Percentiles rank a stretch among this genome's conserved stretches.
Conservation (phyloP, 2,888 invertebrate species). For the Drosophila helvetica region DNA sequence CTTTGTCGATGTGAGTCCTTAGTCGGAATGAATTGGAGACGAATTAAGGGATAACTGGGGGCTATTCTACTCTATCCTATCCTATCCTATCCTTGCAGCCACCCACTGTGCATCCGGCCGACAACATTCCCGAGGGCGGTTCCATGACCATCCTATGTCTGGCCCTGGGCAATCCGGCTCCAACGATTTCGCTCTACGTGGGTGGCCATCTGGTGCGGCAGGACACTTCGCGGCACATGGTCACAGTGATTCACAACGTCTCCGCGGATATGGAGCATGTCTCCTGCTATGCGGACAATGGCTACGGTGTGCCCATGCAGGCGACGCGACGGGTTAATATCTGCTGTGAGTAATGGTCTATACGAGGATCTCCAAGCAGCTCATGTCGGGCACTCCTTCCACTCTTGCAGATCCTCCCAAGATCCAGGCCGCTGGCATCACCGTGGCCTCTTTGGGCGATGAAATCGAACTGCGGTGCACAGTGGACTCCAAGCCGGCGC, state of each 20-base stretch:
- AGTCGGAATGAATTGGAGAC: background rate
- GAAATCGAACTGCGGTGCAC: constrained; percentile 90
- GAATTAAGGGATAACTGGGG: constrained; percentile 10
- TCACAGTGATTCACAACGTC: constrained; percentile 93
- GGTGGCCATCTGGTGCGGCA: constrained; percentile 90
- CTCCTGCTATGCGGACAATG: constrained; percentile 94
- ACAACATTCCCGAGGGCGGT: constrained; percentile 92
- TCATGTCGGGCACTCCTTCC: constrained; percentile 32
- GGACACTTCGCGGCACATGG: constrained; percentile 93
- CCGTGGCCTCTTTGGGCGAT: constrained; percentile 90
- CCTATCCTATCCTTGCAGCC: constrained; percentile 85
- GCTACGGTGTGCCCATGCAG: constrained; percentile 94
- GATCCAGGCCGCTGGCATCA: constrained; percentile 91
- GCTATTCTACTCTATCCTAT: constrained; percentile 19
- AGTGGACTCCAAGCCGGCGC: constrained; percentile 91
- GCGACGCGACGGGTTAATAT: constrained; percentile 91
- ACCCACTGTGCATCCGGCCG: constrained; percentile 92
- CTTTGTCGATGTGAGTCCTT: constrained; percentile 89
- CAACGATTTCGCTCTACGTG: constrained; percentile 92
- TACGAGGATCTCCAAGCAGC: background rate
- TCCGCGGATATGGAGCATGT: constrained; percentile 93
- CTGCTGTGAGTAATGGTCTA: constrained; percentile 87
- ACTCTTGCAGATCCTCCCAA: constrained; percentile 89
- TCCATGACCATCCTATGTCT: constrained; percentile 94
- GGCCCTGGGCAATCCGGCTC: constrained; percentile 93